Evolutionary conservation across 2,888 invertebrate species (phyloP).

Genomic region (Halictus quadricinctus): DNA sequence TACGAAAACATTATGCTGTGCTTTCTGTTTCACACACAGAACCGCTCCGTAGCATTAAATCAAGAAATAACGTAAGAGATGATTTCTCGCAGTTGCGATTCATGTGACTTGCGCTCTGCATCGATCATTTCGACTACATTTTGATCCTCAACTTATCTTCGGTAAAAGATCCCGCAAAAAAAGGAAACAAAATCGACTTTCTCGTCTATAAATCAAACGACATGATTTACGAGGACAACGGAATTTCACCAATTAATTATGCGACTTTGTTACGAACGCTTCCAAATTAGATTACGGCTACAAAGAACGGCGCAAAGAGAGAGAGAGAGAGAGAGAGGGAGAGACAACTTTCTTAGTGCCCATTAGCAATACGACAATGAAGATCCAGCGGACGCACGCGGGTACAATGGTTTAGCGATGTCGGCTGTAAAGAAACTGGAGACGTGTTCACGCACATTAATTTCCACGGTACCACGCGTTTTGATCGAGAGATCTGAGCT

Average conservation of each 20-base stretch:
- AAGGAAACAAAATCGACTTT: neutral
- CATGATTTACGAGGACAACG: neutral
- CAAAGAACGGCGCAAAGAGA: neutral
- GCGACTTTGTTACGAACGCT: neutral
- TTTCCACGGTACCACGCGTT: neutral
- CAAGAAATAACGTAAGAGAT: no score
- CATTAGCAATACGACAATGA: neutral
- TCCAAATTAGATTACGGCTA: neutral
- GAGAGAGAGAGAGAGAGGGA: neutral
- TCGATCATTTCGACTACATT: no score
- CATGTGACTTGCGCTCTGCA: no score
- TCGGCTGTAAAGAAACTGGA: neutral
- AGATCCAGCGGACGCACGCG: neutral
- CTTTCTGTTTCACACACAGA: no score
- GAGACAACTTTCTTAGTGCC: neutral
- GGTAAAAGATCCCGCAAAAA: neutral
- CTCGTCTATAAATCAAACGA: neutral
- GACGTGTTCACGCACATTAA: conserved; percentile 9
- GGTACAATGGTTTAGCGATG: neutral
- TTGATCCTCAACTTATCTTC: no score
- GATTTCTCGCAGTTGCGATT: no score
- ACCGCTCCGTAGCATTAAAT: no score
- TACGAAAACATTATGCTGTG: no score
- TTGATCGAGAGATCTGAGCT: conserved; percentile 14
- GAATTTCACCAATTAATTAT: neutral